Base-by-base conservation (phyloP, 2,113 vertebrate species). In the Notothenia rossii region DNA sequence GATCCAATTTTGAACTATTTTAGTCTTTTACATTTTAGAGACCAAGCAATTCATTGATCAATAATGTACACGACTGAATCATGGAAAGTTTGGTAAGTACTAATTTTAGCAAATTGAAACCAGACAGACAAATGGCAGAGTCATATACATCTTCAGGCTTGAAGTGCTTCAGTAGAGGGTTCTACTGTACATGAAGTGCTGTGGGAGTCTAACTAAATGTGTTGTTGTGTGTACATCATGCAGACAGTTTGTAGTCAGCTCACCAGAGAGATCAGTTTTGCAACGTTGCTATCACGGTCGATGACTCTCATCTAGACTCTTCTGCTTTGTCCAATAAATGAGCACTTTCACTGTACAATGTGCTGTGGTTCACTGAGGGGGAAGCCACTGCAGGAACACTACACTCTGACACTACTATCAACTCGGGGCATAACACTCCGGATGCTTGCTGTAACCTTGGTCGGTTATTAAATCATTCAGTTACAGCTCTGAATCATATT, bases 301-400 rank as follows among this genome's bases (percentile, higher is more conserved):
- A 66, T 72, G 65, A n/a, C 53, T 73, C 53, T 75, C 71, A 88
- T 88, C 79, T 49, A 56, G 84, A 86, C 69, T 66, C 67, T 81
- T 88, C 73, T 91, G 81, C 81, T 86, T 89, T 88, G 76, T 89
- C 56, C 64, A 36, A 79, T 20, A 74, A 63, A 72, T 11, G 72
- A 80, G 68, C n/a, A 69, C 49, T 71, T 56, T 68, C 51, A 51
- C 69, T 43, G 13, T 49, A 51, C 62, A 69, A 18, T 56, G 50
- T 45, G 64, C 48, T 46, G 82, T 49, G 48, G 56, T 66, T 49
- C n/a, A 6, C 49, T 14, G 33, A n/a, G 43, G 48, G 46, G 40
- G 40, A 29, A 54, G 40, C 4, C 49, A 55, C 53, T 36, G 43
- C 50, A 11, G 36, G 25, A 53, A 48, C 69, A 45, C 45, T 4